Evolutionary conservation across 2,113 vertebrate genomes (phyloP).

Genomic region (Daboia siamensis): DNA sequence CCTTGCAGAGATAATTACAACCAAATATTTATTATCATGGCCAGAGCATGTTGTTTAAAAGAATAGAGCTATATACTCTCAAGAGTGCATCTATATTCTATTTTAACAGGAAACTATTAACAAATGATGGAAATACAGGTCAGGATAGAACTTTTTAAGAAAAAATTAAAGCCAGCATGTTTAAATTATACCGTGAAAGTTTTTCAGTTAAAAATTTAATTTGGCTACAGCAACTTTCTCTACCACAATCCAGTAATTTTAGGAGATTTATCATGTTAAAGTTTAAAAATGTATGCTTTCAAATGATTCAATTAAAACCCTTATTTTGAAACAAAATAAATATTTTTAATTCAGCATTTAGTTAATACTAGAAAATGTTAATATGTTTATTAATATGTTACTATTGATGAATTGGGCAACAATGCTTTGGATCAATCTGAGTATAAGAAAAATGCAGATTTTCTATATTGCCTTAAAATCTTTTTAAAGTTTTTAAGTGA

Average conservation of each 20-base stretch:
- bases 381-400: not conserved
- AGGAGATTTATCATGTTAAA: not conserved
- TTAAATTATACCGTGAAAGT: not conserved
- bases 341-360: not conserved
- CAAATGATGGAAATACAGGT: slow-evolving; percentile 48
- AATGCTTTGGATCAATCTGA: not conserved
- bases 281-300: not conserved
- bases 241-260: not conserved
- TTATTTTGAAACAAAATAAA: not conserved
- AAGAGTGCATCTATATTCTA: slow-evolving; percentile 27
- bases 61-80: not conserved
- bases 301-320: not conserved
- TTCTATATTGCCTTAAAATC: not conserved
- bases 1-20: not conserved
- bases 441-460: not conserved
- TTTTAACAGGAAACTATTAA: slow-evolving; percentile 61
- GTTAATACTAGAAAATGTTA: not conserved
- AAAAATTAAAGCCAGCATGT: not conserved
- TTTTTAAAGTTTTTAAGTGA: not conserved
- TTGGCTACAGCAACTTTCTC: not conserved
- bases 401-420: not conserved
- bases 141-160: slow-evolving; percentile 53
- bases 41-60: not conserved
- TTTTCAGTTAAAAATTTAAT: not conserved
- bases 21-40: not conserved